phyloP scores from a whole-genome alignment of 2,113 vertebrate species.

The Phrynosoma platyrhinos region DNA sequence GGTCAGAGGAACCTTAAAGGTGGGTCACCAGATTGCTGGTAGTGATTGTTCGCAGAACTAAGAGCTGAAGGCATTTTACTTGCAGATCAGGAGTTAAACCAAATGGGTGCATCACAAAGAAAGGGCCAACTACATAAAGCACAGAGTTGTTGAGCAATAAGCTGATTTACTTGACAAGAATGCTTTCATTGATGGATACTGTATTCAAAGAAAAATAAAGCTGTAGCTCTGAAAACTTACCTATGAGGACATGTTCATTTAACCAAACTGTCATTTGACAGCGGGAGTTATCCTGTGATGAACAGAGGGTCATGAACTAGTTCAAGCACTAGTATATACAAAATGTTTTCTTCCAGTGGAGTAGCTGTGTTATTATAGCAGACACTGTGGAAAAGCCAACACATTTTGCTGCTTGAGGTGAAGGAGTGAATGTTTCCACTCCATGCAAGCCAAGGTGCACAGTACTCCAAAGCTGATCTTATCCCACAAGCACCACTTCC shows the following conservation, averaged over 20 bases:
- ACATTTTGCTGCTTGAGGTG: background rate
- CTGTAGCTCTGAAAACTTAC: background rate
- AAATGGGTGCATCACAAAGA: background rate
- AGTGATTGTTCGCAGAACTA: background rate
- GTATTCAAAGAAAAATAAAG: background rate
- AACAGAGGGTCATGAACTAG: background rate
- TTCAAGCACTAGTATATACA: background rate
- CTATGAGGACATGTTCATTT: background rate
- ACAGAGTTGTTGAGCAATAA: background rate
- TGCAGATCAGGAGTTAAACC: slow-evolving; percentile 1
- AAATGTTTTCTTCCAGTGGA: background rate
- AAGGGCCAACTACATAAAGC: background rate
- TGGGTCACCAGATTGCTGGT: background rate
- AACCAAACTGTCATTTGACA: background rate
- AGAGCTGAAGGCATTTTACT: background rate
- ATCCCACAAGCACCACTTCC: background rate
- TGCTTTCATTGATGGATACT: background rate
- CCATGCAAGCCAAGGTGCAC: background rate
- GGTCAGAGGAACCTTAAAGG: background rate
- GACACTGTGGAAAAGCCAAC: background rate
- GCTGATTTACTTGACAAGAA: background rate
- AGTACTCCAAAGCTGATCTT: background rate
- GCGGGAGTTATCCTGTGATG: background rate
- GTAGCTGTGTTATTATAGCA: background rate
- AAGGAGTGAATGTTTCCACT: background rate